Conservation (phyloP, 2,113 vertebrate species). For the Aplodontia rufa region DNA sequence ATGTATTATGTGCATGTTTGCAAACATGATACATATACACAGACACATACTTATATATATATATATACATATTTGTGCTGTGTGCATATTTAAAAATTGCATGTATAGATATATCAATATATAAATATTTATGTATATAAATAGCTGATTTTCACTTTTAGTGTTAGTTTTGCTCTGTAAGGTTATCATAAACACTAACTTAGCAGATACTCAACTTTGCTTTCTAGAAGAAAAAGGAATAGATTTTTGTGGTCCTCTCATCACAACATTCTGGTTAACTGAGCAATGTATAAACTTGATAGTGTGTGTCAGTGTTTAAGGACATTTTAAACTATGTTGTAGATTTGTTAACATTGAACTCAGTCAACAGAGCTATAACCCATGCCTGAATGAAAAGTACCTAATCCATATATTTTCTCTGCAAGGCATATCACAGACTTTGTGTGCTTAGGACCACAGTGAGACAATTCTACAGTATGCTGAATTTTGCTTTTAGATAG, state of each 20-base stretch:
- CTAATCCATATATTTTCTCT: background rate
- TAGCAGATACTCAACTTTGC: background rate
- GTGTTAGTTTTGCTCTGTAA: background rate
- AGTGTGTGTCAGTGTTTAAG: background rate
- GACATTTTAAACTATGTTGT: background rate
- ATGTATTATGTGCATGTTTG: no score
- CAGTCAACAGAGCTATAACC: background rate
- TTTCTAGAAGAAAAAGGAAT: background rate
- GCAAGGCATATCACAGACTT: background rate
- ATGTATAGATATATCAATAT: no score
- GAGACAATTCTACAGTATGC: background rate
- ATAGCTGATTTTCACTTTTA: background rate
- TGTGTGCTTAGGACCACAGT: background rate
- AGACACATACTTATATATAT: background rate
- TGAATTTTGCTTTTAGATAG: conserved; percentile 25
- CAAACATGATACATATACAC: no score
- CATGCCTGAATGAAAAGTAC: background rate
- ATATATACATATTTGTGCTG: background rate
- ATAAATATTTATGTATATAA: background rate
- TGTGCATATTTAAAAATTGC: background rate
- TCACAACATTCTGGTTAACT: background rate
- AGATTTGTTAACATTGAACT: background rate
- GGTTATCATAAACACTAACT: background rate
- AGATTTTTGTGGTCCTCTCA: background rate
- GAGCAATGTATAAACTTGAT: background rate